These are phyloP conservation scores for Synergus japonicus DNA, from an alignment of 2,888 invertebrate genomes.

Conservation along the genomic window DNA sequence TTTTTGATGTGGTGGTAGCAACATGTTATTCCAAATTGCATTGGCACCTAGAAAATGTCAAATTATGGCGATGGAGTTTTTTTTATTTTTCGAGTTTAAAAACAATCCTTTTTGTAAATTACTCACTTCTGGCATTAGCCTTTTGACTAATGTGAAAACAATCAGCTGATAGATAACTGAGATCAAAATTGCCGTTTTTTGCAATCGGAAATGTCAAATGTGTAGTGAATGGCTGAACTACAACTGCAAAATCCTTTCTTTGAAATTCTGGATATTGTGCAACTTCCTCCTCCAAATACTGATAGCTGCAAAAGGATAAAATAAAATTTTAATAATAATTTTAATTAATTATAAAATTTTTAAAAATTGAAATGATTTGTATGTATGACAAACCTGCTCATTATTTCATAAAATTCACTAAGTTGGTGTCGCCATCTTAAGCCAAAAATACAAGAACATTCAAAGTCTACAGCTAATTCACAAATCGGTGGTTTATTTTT, in stretches of 20 bases:
- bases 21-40: slow-evolving; percentile 82
- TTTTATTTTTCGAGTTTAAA: slow-evolving; percentile 6
- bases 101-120: not conserved
- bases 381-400: slow-evolving; percentile 70
- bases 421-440: slow-evolving; percentile 66
- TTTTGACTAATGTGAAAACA: slow-evolving; percentile 84
- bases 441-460: slow-evolving; percentile 81
- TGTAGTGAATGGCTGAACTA: slow-evolving; percentile 78
- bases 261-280: slow-evolving; percentile 77
- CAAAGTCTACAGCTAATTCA: slow-evolving; percentile 74
- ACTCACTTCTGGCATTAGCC: slow-evolving; percentile 80
- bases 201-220: slow-evolving; percentile 76
- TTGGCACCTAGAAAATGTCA: slow-evolving; percentile 78
- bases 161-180: slow-evolving; percentile 80
- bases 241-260: slow-evolving; percentile 81
- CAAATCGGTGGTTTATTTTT: slow-evolving; percentile 75
- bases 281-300: slow-evolving; percentile 79
- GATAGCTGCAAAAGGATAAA: slow-evolving; percentile 76
- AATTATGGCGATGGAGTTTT: no score
- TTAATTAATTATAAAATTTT: no score
- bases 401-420: slow-evolving; percentile 76
- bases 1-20: slow-evolving; percentile 80
- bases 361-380: not conserved
- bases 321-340: not conserved
- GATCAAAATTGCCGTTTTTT: slow-evolving; percentile 77